Evolutionary conservation across 2,797 vertebrate genomes (phyloP).

Genomic region (Nyctibius grandis): DNA sequence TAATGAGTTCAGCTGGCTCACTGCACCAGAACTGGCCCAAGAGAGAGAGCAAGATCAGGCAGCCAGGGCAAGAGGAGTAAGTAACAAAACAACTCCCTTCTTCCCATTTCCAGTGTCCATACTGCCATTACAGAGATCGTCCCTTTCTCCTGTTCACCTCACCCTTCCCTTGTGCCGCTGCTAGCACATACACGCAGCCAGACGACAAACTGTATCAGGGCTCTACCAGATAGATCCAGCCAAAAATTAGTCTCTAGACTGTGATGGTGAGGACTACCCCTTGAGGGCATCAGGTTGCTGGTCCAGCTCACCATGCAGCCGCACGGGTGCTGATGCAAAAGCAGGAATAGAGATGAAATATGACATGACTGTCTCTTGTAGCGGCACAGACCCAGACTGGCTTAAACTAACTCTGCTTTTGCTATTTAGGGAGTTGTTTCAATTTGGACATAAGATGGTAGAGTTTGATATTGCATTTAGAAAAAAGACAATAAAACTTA

Average conservation of each 20-base stretch:
- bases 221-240: background rate
- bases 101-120: fast-evolving
- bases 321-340: background rate
- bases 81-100: background rate
- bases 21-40: background rate
- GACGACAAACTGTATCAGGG: background rate
- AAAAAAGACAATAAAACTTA: constrained; percentile 5
- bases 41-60: background rate
- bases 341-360: background rate
- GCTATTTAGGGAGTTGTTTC: background rate
- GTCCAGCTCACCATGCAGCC: background rate
- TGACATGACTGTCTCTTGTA: background rate
- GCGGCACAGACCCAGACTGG: background rate
- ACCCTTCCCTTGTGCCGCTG: background rate
- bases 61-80: background rate
- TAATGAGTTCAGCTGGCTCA: background rate
- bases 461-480: background rate
- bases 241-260: background rate
- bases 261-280: fast-evolving
- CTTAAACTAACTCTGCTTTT: background rate
- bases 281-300: background rate
- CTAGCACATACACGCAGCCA: background rate
- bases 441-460: background rate
- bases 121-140: background rate
- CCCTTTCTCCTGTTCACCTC: background rate